phyloP scores from a whole-genome alignment of 2,113 vertebrate genomes.

The Oxyura jamaicensis region DNA sequence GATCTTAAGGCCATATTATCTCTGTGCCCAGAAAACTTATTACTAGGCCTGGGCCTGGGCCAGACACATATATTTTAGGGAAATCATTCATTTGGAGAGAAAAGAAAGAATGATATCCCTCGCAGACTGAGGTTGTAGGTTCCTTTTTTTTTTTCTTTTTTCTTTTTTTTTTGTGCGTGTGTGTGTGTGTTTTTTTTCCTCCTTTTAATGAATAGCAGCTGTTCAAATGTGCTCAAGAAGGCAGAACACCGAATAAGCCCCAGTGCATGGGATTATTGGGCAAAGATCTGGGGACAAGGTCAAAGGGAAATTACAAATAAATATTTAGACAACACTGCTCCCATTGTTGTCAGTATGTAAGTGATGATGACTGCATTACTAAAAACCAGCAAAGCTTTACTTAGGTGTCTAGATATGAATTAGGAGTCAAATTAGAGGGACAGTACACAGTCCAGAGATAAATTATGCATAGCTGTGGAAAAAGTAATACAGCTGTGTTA shows the following conservation, averaged over 20 bases:
- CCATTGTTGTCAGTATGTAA: not conserved
- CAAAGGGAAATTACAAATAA: constrained; percentile 45
- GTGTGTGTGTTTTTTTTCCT: not conserved
- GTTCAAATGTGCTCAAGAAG: constrained; percentile 17
- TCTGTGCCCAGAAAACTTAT: constrained; percentile 41
- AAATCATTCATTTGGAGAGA: constrained; percentile 67
- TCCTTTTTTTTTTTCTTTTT: not conserved
- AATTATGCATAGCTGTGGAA: not conserved
- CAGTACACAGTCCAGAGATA: not conserved
- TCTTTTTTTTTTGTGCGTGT: constrained; percentile 19
- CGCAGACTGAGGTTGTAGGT: constrained; percentile 13
- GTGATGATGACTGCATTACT: not conserved
- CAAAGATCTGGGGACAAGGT: not conserved
- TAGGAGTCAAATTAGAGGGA: not conserved
- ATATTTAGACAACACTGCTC: constrained; percentile 25
- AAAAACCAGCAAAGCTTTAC: constrained; percentile 29
- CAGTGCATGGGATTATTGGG: constrained; percentile 4
- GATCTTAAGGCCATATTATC: constrained; percentile 30
- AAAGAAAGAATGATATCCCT: constrained; percentile 47
- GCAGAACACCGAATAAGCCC: constrained; percentile 5
- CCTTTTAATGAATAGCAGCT: constrained; percentile 51
- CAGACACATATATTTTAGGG: constrained; percentile 51
- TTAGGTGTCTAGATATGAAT: constrained; percentile 7
- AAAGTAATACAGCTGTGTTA: not conserved
- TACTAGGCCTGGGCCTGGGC: constrained; percentile 6